phyloP scores from a whole-genome alignment of 1,140 invertebrate species.

The Drosophila punjabiensis region DNA sequence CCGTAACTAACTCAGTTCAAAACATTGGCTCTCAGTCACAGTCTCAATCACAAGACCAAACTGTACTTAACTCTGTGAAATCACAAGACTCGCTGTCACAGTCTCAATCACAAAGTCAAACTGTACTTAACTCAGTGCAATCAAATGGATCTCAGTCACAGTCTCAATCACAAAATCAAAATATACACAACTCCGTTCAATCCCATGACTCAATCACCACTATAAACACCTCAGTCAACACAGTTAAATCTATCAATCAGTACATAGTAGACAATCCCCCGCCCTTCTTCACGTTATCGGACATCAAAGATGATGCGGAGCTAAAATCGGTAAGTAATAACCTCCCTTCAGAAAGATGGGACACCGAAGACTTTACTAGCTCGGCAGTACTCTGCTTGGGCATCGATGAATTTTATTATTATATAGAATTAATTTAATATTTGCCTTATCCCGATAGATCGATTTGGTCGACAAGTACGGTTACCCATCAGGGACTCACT shows the following conservation, averaged over 20 bases:
- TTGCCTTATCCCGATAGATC: constrained; percentile 26
- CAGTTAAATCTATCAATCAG: background rate
- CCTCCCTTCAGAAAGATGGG: background rate
- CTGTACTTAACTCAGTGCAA: background rate
- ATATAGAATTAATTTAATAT: background rate
- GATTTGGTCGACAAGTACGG: constrained; percentile 86
- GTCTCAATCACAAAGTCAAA: background rate
- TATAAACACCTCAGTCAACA: background rate
- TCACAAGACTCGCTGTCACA: too few relatives aligned
- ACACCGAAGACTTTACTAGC: too few relatives aligned
- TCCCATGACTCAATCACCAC: too few relatives aligned
- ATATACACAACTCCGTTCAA: too few relatives aligned
- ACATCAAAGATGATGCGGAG: constrained; percentile 12
- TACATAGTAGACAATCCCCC: background rate
- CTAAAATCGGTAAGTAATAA: constrained; percentile 10
- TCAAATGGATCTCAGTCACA: background rate
- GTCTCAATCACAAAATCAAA: background rate
- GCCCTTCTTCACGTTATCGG: background rate
- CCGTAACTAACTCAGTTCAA: background rate
- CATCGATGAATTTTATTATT: background rate
- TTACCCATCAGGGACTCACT: constrained; percentile 87
- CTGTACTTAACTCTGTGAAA: too few relatives aligned
- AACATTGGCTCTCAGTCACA: too few relatives aligned
- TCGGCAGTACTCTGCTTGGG: too few relatives aligned
- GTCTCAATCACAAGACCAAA: background rate